Evolutionary conservation across 1,140 invertebrate species (phyloP), one percentile per base, ranked within the genome.

Genomic region (Anastrepha ludens): DNA sequence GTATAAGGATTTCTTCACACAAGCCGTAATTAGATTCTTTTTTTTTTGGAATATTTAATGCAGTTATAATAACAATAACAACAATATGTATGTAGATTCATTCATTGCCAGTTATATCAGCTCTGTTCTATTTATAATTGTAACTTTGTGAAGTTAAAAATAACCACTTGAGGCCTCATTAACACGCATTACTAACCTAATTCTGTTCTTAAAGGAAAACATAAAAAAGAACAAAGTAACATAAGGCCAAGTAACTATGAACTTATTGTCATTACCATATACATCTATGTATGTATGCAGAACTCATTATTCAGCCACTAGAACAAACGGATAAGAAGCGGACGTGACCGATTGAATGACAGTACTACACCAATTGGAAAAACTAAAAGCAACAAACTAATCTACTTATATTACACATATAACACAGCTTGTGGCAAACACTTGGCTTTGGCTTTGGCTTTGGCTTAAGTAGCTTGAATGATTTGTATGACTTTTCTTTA

Each of bases 361-460:
- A 55, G 2, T 50, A 20, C 47, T 55, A 41, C 2, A 47, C 47
- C 74, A 81, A 81, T 81, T 81, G 47, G 29, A 81, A 47, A 81
- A 74, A 81, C 47, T 81, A 81, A 81, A 17, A n/a, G 6, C 47
- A 81, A 7, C 50, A 81, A 29, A 11, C 17, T 17, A 81, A 29
- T 5, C n/a, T 50, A 55, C 47, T 55, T 62, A 29, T n/a, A 81
- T n/a, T 74, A 47, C 41, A 41, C 4, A 47, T 1, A 44, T 81
- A 81, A n/a, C 9, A 15, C n/a, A 62, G 15, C 60, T 62, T 62
- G 15, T 15, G 41, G 29, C 70, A 47, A 17, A 47, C 74, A 81
- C 47, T 81, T 81, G 74, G 74, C 74, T 81, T 81, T 58, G 47
- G n/a, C 44, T 81, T 29, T 58, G 47, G 74, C 74, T 81, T 81